Evolutionary conservation across 2,888 invertebrate genomes (phyloP).

Genomic region (Noctua fimbriata): DNA sequence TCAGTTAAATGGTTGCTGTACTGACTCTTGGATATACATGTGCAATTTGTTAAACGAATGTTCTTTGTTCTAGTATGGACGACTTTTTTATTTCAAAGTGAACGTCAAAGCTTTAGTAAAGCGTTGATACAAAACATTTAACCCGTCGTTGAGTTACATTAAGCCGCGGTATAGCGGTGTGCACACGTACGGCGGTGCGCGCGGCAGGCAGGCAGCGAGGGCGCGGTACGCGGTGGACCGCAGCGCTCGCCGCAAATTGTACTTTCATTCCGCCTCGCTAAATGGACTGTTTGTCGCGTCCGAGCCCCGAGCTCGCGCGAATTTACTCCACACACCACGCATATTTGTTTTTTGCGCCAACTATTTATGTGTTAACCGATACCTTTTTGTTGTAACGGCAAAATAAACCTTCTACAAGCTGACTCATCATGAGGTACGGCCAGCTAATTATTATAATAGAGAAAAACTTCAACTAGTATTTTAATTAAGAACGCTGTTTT

Average conservation of each 20-base stretch:
- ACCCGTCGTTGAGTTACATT: constrained; percentile 42
- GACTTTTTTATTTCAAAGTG: not conserved
- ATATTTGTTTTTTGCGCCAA: constrained; percentile 58
- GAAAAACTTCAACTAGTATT: constrained; percentile 33
- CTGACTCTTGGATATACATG: not conserved
- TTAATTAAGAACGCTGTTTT: constrained; percentile 36
- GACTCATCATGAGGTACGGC: constrained; percentile 4
- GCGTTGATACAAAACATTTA: constrained; percentile 43
- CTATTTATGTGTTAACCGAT: constrained; percentile 63
- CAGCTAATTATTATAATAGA: constrained; percentile 9
- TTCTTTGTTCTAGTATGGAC: not conserved
- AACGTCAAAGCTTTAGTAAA: constrained; percentile 35
- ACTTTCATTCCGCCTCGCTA: constrained; percentile 80
- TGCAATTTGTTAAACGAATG: not conserved
- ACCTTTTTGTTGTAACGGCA: constrained; percentile 45
- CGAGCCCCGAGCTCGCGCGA: constrained; percentile 61
- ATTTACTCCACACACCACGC: constrained; percentile 63
- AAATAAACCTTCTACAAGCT: constrained; percentile 39
- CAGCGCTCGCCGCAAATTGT: constrained; percentile 79
- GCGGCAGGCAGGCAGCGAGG: constrained; percentile 43
- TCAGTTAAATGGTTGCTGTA: constrained; percentile 12
- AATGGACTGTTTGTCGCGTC: constrained; percentile 78
- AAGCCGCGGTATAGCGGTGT: constrained; percentile 49
- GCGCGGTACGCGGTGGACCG: constrained; percentile 63
- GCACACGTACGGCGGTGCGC: constrained; percentile 38